Evolutionary conservation across 2,113 vertebrate species (phyloP).

Genomic region (Oreochromis niloticus): DNA sequence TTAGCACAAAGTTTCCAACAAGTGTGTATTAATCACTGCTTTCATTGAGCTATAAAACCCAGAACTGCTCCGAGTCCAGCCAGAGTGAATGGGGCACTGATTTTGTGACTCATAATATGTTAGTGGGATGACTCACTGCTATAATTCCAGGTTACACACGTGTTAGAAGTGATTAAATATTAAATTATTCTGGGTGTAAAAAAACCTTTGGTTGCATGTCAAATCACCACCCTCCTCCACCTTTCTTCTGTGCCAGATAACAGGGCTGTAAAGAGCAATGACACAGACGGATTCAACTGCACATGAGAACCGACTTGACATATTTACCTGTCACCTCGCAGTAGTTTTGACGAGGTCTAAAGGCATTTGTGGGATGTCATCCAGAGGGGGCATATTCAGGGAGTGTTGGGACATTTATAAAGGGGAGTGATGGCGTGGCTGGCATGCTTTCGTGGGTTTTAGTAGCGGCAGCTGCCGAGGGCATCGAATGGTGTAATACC

Average conservation of each 20-base stretch:
- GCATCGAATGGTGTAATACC: constrained; percentile 43
- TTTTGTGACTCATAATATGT: background rate
- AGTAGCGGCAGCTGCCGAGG: constrained; percentile 45
- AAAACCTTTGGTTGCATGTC: background rate
- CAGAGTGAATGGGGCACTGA: background rate
- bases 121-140: background rate
- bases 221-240: background rate
- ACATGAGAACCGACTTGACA: background rate
- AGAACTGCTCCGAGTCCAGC: background rate
- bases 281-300: background rate
- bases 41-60: background rate
- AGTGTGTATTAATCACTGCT: background rate
- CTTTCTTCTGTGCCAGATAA: background rate
- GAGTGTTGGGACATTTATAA: constrained; percentile 35
- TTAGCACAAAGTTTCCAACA: background rate
- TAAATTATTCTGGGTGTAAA: background rate
- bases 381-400: background rate
- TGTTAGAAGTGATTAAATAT: background rate
- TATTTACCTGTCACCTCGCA: constrained; percentile 19
- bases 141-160: background rate
- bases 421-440: constrained; percentile 39
- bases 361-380: background rate
- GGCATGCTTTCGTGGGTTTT: constrained; percentile 40
- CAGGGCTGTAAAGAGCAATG: background rate
- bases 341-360: background rate